Evolutionary conservation across 2,113 vertebrate genomes (phyloP).

Genomic region (Oxyura jamaicensis): DNA sequence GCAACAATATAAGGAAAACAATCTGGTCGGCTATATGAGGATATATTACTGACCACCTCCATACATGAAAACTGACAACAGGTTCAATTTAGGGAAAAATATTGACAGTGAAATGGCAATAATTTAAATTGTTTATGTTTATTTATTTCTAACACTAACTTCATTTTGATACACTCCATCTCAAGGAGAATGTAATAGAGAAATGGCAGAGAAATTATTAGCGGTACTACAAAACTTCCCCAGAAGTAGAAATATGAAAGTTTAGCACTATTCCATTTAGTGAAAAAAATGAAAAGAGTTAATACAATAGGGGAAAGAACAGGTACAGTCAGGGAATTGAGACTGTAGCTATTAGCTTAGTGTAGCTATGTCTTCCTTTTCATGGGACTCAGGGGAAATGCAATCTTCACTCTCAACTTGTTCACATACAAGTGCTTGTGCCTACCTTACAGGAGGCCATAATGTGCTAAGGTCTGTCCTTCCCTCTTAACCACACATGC

Average conservation of each 20-base stretch:
- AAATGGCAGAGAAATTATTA: background rate
- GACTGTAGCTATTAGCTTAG: background rate
- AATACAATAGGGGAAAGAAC: background rate
- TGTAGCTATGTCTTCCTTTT: background rate
- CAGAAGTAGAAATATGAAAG: background rate
- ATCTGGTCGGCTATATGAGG: background rate
- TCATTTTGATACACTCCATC: background rate
- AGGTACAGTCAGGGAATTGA: background rate
- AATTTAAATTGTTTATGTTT: background rate
- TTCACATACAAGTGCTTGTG: background rate
- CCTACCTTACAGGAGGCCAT: accelerated
- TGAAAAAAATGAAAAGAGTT: background rate
- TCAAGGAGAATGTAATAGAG: background rate
- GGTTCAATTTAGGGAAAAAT: background rate
- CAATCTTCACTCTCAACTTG: background rate
- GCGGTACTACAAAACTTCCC: background rate
- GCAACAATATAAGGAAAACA: background rate
- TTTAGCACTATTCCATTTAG: background rate
- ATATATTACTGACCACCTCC: background rate
- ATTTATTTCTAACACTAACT: background rate
- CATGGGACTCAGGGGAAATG: background rate
- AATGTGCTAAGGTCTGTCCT: background rate
- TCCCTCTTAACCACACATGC: background rate
- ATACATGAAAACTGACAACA: background rate
- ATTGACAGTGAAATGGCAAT: background rate